Evolutionary conservation across 2,888 invertebrate genomes (phyloP).

Genomic region (Cantharis flavilabris): DNA sequence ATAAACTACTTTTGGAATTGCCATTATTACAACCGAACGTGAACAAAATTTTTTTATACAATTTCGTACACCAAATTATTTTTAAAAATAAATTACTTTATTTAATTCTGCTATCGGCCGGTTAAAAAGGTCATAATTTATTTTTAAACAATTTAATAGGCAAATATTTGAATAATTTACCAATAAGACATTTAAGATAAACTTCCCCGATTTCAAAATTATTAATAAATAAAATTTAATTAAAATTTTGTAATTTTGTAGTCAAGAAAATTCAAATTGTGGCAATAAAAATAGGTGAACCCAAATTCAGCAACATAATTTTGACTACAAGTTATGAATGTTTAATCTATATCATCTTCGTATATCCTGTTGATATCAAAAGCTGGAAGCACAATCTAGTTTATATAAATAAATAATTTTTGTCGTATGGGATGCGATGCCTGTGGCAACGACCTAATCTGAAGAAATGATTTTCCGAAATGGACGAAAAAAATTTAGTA

Average conservation of each 20-base stretch:
- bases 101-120: not conserved
- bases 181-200: not conserved
- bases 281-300: not conserved
- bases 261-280: not conserved
- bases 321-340: not conserved
- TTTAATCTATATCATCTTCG: not conserved
- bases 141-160: not conserved
- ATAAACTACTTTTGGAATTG: not conserved
- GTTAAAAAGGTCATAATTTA: not conserved
- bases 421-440: too few relatives aligned
- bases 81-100: not conserved
- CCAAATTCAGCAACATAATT: not conserved
- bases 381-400: not conserved
- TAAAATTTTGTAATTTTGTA: not conserved
- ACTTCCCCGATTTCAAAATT: not conserved
- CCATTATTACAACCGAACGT: not conserved
- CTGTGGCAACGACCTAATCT: not conserved
- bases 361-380: not conserved
- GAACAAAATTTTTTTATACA: not conserved
- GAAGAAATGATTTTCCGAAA: not conserved
- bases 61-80: not conserved
- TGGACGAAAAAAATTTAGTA: too few relatives aligned
- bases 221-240: not conserved
- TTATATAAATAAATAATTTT: not conserved
- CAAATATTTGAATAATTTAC: not conserved